Percentiles rank a stretch among this genome's conserved stretches.
phyloP scores from a whole-genome alignment of 2,888 invertebrate genomes.

The Cynaeus angustus region DNA sequence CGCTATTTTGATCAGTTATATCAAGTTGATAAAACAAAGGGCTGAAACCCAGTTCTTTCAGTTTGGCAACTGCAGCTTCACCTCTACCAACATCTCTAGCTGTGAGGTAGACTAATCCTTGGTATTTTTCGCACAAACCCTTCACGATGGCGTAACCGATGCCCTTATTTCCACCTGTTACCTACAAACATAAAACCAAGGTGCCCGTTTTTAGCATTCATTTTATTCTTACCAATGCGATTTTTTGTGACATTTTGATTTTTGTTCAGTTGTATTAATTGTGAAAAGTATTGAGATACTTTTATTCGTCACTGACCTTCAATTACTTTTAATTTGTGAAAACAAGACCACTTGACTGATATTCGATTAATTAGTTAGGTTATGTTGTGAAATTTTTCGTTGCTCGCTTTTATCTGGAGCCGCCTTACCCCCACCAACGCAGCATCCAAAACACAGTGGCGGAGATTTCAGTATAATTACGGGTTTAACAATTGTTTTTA shows the following conservation, averaged over 20 bases:
- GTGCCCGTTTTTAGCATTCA: neutral
- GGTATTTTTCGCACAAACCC: conserved; percentile 78
- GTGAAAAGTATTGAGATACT: neutral
- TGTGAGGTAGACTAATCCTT: conserved; percentile 82
- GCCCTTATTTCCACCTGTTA: conserved; percentile 83
- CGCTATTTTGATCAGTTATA: conserved; percentile 76
- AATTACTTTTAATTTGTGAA: too few species aligned
- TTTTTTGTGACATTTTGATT: conserved; percentile 37
- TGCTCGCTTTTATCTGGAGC: too few species aligned
- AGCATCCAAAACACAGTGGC: too few species aligned
- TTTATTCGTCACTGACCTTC: too few species aligned
- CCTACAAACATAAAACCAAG: conserved; percentile 62
- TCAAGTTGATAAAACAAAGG: conserved; percentile 82
- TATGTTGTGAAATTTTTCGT: too few species aligned
- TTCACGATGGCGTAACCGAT: conserved; percentile 81
- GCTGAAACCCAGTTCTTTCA: conserved; percentile 74
- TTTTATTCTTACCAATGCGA: conserved; percentile 57
- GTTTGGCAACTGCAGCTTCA: conserved; percentile 74
- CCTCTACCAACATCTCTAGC: conserved; percentile 77
- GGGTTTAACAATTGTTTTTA: too few species aligned
- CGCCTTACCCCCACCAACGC: too few species aligned
- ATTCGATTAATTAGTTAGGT: too few species aligned
- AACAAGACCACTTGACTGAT: too few species aligned
- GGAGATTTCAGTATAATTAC: too few species aligned
- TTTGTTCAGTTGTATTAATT: neutral